Evolutionary conservation across 2,797 vertebrate genomes (phyloP).

Genomic region (Lepus oiostolus): DNA sequence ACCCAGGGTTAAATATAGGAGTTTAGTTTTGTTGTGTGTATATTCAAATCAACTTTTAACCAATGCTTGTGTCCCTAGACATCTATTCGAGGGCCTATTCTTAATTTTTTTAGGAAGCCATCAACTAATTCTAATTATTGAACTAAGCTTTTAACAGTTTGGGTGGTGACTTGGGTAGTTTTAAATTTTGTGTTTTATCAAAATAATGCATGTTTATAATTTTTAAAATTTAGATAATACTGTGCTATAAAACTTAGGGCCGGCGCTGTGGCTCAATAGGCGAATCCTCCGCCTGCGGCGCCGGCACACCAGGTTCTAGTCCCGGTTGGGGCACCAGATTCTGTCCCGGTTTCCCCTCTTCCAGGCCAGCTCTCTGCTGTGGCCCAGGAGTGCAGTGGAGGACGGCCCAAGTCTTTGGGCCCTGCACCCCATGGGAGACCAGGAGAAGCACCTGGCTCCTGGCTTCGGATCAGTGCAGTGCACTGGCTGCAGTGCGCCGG

Average conservation of each 20-base stretch:
- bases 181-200: constrained; percentile 55
- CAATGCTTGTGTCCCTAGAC: not conserved
- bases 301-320: too few species aligned
- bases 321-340: too few species aligned
- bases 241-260: not conserved
- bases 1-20: not conserved
- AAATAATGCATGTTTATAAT: constrained; percentile 51
- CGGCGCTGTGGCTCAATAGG: too few species aligned
- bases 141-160: constrained; percentile 45
- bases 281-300: too few species aligned
- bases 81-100: constrained; percentile 1
- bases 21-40: not conserved
- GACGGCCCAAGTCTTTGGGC: too few species aligned
- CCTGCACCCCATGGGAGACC: too few species aligned
- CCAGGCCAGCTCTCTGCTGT: too few species aligned
- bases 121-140: constrained; percentile 31
- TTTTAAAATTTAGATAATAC: not conserved
- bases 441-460: too few species aligned
- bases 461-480: too few species aligned
- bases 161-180: constrained; percentile 3
- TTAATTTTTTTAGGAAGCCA: constrained; percentile 15
- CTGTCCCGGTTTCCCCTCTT: too few species aligned
- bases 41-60: constrained; percentile 36
- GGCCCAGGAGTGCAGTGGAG: too few species aligned
- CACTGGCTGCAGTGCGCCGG: too few species aligned